These are phyloP conservation scores for Chloroclystis v-ata DNA, from an alignment of 2,888 invertebrate genomes.

Conservation along the genomic window DNA sequence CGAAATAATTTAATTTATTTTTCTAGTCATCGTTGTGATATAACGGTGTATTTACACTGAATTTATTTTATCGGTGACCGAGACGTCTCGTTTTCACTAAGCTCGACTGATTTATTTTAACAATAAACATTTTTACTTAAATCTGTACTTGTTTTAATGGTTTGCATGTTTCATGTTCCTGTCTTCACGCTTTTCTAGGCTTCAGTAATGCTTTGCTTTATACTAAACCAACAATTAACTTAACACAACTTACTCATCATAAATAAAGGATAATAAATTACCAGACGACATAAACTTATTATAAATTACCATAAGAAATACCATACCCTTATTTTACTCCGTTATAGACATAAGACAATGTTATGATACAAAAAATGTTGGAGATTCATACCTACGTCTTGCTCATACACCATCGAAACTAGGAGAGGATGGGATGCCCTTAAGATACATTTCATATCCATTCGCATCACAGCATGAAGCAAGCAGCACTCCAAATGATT, in stretches of 20 bases:
- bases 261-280: slow-evolving; percentile 33
- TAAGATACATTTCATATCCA: slow-evolving; percentile 37
- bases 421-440: slow-evolving; percentile 2
- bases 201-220: slow-evolving; percentile 67
- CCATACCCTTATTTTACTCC: slow-evolving; percentile 16
- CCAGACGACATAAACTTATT: slow-evolving; percentile 15
- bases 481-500: slow-evolving; percentile 46
- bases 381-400: slow-evolving; percentile 3
- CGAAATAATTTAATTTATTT: slow-evolving; percentile 47
- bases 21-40: slow-evolving; percentile 64
- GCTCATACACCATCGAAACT: slow-evolving; percentile 11
- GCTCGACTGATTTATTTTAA: slow-evolving; percentile 75
- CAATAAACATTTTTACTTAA: slow-evolving; percentile 69
- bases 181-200: slow-evolving; percentile 62
- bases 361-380: not conserved
- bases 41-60: slow-evolving; percentile 50
- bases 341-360: not conserved
- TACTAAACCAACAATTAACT: slow-evolving; percentile 45
- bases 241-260: slow-evolving; percentile 33
- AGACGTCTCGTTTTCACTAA: slow-evolving; percentile 67
- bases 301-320: slow-evolving; percentile 11
- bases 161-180: slow-evolving; percentile 58
- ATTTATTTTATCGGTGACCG: slow-evolving; percentile 53
- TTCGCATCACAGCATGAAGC: slow-evolving; percentile 63
- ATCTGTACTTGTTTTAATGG: slow-evolving; percentile 68